Percentiles rank a stretch among this genome's conserved stretches.
Conservation (phyloP, 2,888 invertebrate genomes). For the Uropetala carovei region DNA sequence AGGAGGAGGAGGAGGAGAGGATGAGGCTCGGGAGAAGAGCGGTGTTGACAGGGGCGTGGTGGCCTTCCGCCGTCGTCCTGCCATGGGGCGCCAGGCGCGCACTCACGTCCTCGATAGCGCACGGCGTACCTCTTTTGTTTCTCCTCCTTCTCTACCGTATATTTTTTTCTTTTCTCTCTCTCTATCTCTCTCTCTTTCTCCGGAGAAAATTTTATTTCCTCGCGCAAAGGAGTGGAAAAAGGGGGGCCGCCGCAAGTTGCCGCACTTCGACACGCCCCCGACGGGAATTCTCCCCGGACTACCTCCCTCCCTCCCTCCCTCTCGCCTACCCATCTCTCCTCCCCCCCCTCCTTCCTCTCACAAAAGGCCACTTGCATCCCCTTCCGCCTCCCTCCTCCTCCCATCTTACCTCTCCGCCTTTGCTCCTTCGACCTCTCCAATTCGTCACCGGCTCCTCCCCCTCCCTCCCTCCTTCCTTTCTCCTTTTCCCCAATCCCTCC, state of each 20-base stretch:
- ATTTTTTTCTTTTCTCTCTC: background rate
- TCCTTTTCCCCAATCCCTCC: background rate
- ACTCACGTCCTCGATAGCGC: conserved; percentile 51
- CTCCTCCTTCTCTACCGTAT: background rate
- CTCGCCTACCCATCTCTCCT: background rate
- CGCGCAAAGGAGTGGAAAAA: background rate
- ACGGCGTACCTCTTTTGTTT: conserved; percentile 45
- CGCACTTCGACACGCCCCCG: conserved; percentile 63
- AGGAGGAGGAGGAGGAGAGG: background rate
- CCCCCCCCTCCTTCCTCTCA: background rate
- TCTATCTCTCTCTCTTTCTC: background rate
- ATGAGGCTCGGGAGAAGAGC: background rate
- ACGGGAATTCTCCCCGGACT: conserved; percentile 33
- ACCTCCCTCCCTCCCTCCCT: background rate
- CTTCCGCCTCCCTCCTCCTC: background rate
- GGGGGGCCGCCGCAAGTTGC: conserved; percentile 40
- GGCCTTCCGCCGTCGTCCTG: conserved; percentile 41
- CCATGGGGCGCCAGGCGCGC: conserved; percentile 26
- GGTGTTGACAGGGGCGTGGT: conserved; percentile 61
- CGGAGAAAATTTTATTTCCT: background rate
- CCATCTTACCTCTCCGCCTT: background rate
- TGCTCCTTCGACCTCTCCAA: conserved; percentile 55
- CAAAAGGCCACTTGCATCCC: background rate
- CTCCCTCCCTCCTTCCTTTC: background rate
- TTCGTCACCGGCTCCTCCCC: conserved; percentile 57